Conservation (phyloP, 2,113 vertebrate species). For the Ceyx melanurus region DNA sequence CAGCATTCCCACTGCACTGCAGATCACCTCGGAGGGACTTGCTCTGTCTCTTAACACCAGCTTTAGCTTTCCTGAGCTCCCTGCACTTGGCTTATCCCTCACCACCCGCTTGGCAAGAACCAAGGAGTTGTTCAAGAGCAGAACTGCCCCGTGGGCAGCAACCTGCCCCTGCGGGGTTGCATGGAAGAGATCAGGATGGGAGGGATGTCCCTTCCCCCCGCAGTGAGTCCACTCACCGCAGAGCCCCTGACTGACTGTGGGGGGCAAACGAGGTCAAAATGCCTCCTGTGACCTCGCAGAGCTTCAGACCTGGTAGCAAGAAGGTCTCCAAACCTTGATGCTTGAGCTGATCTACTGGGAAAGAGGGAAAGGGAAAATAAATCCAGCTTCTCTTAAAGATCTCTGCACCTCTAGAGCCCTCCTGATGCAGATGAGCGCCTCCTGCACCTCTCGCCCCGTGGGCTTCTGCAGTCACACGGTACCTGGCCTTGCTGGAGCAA, state of each 20-base stretch:
- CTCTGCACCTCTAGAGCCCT: background rate
- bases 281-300: background rate
- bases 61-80: background rate
- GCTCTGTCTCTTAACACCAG: conserved; percentile 17
- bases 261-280: background rate
- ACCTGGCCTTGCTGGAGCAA: background rate
- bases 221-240: background rate
- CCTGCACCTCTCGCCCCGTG: background rate
- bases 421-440: background rate
- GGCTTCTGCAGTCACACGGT: background rate
- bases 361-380: background rate
- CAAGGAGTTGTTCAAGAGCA: background rate
- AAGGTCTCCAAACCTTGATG: background rate
- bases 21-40: background rate
- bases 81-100: background rate
- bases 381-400: background rate
- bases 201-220: background rate
- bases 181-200: background rate
- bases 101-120: background rate
- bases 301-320: background rate
- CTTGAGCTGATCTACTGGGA: background rate
- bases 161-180: background rate
- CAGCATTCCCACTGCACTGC: conserved; percentile 32
- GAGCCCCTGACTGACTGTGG: background rate
- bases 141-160: background rate